A percentile compares a stretch with the other conserved stretches of the same genome.
Evolutionary conservation across 2,797 vertebrate genomes (phyloP).

Genomic region (Phalloptychus januarius): DNA sequence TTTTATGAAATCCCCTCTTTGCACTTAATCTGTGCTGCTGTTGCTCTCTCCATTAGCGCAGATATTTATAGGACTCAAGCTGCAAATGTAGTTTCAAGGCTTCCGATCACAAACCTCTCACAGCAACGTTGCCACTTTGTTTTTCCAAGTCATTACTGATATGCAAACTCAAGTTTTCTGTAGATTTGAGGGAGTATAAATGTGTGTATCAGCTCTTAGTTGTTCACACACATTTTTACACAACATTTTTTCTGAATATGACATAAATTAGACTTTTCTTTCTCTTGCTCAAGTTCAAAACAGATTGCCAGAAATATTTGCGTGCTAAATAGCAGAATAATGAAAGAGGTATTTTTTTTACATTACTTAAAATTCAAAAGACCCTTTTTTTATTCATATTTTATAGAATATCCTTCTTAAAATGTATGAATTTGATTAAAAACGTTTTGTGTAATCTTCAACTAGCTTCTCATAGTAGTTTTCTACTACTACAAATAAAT

Average conservation of each 20-base stretch:
- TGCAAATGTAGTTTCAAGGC: slow-evolving; percentile 16
- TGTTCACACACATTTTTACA: neutral
- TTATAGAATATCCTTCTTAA: neutral
- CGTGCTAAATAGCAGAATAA: neutral
- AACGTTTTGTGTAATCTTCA: neutral
- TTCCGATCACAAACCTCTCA: slow-evolving; percentile 1
- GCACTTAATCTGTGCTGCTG: slow-evolving; percentile 24
- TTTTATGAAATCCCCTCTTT: slow-evolving; percentile 15
- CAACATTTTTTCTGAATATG: neutral
- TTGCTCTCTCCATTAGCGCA: slow-evolving; percentile 32
- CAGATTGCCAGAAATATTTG: neutral
- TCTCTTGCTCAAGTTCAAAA: neutral
- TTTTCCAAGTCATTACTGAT: neutral
- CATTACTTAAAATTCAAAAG: neutral
- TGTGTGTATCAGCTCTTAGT: neutral
- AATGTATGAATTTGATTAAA: neutral
- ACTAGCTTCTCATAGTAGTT: neutral
- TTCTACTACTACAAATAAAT: neutral
- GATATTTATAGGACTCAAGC: slow-evolving; percentile 19
- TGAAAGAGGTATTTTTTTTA: neutral
- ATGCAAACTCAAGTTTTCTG: neutral
- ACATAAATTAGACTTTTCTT: neutral
- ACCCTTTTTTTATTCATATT: neutral
- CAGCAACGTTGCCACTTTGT: neutral
- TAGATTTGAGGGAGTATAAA: neutral